Percentiles rank a stretch among this genome's conserved stretches.
phyloP scores from a whole-genome alignment of 2,888 invertebrate genomes.

The Elegia similella region DNA sequence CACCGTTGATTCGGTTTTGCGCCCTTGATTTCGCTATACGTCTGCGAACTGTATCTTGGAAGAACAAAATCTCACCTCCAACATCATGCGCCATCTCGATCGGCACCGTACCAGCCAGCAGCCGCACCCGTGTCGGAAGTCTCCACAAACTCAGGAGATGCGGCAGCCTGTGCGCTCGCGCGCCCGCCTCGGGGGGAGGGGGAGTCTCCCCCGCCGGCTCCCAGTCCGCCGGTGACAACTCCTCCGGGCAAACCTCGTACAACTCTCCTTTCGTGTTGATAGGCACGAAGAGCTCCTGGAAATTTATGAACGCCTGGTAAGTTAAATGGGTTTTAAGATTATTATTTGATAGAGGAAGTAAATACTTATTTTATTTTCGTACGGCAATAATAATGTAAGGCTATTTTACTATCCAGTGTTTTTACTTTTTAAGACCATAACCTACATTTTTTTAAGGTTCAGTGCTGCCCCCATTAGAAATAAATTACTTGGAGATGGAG shows the following conservation, averaged over 20 bases:
- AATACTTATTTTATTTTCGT: too few species aligned
- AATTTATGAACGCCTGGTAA: conserved; percentile 32
- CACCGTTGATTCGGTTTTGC: too few species aligned
- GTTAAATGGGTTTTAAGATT: background rate
- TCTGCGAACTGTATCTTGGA: too few species aligned
- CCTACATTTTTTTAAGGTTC: too few species aligned
- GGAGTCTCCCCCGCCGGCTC: conserved; percentile 74
- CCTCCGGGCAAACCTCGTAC: conserved; percentile 83
- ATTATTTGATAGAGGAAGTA: too few species aligned
- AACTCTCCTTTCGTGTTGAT: conserved; percentile 89
- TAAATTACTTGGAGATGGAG: too few species aligned
- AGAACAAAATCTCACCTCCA: conserved; percentile 68
- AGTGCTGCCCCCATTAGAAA: too few species aligned
- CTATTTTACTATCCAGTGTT: too few species aligned
- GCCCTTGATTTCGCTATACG: too few species aligned
- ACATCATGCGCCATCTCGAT: conserved; percentile 83
- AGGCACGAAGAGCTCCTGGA: conserved; percentile 87
- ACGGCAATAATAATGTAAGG: too few species aligned
- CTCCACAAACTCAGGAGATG: conserved; percentile 81
- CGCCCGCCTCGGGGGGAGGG: conserved; percentile 72
- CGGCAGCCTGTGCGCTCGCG: conserved; percentile 77
- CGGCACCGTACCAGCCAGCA: conserved; percentile 82
- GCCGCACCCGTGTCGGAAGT: conserved; percentile 81
- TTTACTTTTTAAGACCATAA: too few species aligned
- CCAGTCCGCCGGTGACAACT: conserved; percentile 78